Evolutionary conservation across 2,888 invertebrate genomes (phyloP).

Genomic region (Notocelia uddmanniana): DNA sequence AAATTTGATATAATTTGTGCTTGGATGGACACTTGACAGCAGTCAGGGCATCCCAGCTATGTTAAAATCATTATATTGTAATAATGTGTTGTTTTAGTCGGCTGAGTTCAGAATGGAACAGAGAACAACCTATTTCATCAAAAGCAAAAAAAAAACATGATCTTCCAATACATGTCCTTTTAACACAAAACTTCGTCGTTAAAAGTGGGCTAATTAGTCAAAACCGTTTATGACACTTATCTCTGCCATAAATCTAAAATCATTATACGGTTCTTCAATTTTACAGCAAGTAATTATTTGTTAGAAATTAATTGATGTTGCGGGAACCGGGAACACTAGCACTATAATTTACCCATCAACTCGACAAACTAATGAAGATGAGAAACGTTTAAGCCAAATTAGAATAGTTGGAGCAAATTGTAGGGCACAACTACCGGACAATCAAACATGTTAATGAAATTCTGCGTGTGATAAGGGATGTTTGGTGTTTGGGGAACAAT

Average conservation of each 20-base stretch:
- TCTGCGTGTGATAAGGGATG: constrained; percentile 37
- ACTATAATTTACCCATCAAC: constrained; percentile 53
- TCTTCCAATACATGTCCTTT: too few species aligned
- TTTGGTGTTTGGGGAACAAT: constrained; percentile 24
- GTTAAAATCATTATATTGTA: too few species aligned
- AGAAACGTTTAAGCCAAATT: constrained; percentile 66
- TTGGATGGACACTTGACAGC: too few species aligned
- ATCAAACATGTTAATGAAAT: constrained; percentile 46
- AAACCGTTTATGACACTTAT: too few species aligned
- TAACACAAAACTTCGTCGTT: too few species aligned
- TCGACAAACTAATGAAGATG: constrained; percentile 59
- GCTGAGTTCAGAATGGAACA: too few species aligned
- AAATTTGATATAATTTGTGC: too few species aligned
- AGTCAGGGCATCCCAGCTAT: too few species aligned
- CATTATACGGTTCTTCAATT: background rate
- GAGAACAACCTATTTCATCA: too few species aligned
- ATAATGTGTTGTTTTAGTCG: too few species aligned
- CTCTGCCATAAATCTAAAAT: background rate
- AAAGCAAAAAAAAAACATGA: too few species aligned
- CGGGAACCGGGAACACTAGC: constrained; percentile 3
- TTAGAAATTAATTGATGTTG: constrained; percentile 13
- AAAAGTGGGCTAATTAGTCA: background rate
- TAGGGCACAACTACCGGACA: constrained; percentile 47
- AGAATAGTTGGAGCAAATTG: constrained; percentile 64
- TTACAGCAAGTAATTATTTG: background rate